Conservation (phyloP, 2,797 vertebrate species). For the Mormyrus hasselquistii region DNA sequence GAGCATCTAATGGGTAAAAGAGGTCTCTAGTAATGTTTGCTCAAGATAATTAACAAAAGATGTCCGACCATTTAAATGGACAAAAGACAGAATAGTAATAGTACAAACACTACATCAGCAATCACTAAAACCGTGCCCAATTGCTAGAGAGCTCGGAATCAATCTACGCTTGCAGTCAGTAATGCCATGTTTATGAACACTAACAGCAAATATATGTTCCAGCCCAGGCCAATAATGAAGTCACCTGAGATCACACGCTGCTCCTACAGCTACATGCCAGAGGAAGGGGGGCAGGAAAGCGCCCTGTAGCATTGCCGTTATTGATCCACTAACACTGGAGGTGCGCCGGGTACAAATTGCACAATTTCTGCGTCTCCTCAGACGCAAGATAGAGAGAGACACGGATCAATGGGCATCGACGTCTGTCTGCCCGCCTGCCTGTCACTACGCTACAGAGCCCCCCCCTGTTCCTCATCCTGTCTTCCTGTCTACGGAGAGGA, state of each 20-base stretch:
- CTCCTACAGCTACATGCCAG: constrained; percentile 38
- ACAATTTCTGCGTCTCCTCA: constrained; percentile 56
- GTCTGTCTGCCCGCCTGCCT: constrained; percentile 32
- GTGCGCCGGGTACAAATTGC: constrained; percentile 55
- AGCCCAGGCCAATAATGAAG: constrained; percentile 46
- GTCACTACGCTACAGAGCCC: constrained; percentile 54
- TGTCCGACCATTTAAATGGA: neutral
- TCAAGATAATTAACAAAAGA: neutral
- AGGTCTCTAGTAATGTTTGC: neutral
- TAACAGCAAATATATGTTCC: constrained; percentile 41
- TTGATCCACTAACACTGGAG: constrained; percentile 65
- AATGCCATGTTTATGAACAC: constrained; percentile 30
- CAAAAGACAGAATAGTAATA: neutral
- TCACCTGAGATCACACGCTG: constrained; percentile 25
- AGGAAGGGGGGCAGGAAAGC: constrained; percentile 26
- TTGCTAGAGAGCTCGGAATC: neutral
- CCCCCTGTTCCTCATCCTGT: constrained; percentile 41
- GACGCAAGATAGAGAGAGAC: constrained; percentile 59
- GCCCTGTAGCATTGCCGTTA: constrained; percentile 53
- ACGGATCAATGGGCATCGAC: constrained; percentile 64
- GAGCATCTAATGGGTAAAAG: neutral
- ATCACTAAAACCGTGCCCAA: neutral
- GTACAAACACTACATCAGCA: neutral
- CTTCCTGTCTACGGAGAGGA: constrained; percentile 30
- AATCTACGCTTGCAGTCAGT: constrained; percentile 25